phyloP scores from a whole-genome alignment of 2,888 invertebrate genomes.

The Tyria jacobaeae region DNA sequence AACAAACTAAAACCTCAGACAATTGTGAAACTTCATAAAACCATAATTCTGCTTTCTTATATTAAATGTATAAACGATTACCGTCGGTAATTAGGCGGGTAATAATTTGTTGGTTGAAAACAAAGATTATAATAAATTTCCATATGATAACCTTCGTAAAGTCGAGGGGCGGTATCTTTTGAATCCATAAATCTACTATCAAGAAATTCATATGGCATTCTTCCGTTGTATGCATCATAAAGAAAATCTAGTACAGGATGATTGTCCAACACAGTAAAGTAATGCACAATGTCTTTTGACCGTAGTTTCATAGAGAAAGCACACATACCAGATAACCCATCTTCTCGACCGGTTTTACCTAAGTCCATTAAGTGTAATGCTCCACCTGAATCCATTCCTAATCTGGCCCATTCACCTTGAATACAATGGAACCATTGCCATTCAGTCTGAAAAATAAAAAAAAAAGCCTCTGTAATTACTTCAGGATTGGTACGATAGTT shows the following conservation, averaged over 20 bases:
- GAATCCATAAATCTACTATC: slow-evolving; percentile 1
- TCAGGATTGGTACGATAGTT: neutral
- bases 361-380: slow-evolving; percentile 17
- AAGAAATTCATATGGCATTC: neutral
- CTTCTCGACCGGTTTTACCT: neutral
- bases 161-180: neutral
- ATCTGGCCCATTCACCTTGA: slow-evolving; percentile 26
- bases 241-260: slow-evolving; percentile 23
- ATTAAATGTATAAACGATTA: too few species aligned
- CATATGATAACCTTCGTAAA: neutral
- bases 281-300: slow-evolving; percentile 17
- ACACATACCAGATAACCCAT: slow-evolving; percentile 21
- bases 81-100: slow-evolving; percentile 11
- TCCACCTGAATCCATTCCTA: slow-evolving; percentile 29
- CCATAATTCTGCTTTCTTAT: too few species aligned
- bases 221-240: slow-evolving; percentile 17
- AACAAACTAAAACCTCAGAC: too few species aligned
- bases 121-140: neutral
- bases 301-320: slow-evolving; percentile 27
- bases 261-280: slow-evolving; percentile 27
- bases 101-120: neutral
- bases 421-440: slow-evolving; percentile 34
- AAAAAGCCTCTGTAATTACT: too few species aligned
- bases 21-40: too few species aligned
- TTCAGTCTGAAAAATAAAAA: slow-evolving; percentile 23